Conservation (phyloP, 2,113 vertebrate species). For the Neogobius melanostomus region DNA sequence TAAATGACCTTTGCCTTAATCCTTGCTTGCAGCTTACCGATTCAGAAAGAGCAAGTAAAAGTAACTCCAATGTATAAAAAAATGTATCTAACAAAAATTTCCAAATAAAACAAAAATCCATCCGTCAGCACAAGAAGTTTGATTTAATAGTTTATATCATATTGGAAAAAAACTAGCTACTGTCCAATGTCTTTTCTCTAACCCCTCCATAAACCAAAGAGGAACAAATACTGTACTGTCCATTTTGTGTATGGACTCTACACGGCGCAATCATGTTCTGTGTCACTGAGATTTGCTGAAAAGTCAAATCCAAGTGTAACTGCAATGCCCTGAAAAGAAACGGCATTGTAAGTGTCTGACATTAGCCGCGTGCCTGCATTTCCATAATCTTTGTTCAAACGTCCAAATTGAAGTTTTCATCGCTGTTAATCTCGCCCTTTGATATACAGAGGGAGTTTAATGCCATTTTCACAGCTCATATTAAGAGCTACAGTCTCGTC, state of each 20-base stretch:
- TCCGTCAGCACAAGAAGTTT: no score
- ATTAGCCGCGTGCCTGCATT: neutral
- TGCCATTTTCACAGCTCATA: conserved; percentile 2
- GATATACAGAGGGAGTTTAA: conserved; percentile 8
- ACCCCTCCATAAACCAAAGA: neutral
- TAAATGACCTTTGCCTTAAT: no score
- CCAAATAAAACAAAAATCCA: no score
- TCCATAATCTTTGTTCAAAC: conserved; percentile 7
- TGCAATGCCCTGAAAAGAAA: conserved; percentile 1
- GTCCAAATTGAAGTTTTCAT: conserved; percentile 5
- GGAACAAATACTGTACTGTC: neutral
- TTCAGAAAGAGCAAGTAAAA: no score
- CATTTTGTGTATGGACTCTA: neutral
- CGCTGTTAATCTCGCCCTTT: neutral
- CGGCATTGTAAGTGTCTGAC: neutral
- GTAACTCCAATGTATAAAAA: no score
- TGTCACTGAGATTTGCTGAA: neutral
- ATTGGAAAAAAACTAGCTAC: no score
- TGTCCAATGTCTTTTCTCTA: no score
- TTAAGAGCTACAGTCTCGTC: conserved; percentile 10
- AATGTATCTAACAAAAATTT: no score
- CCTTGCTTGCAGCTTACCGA: no score
- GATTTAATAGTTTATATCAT: no score
- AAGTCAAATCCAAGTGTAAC: neutral
- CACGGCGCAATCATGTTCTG: neutral